These are phyloP conservation scores for Ciona savignyi DNA, from an alignment of 23 tunicate genomes.

Conservation along the genomic window DNA sequence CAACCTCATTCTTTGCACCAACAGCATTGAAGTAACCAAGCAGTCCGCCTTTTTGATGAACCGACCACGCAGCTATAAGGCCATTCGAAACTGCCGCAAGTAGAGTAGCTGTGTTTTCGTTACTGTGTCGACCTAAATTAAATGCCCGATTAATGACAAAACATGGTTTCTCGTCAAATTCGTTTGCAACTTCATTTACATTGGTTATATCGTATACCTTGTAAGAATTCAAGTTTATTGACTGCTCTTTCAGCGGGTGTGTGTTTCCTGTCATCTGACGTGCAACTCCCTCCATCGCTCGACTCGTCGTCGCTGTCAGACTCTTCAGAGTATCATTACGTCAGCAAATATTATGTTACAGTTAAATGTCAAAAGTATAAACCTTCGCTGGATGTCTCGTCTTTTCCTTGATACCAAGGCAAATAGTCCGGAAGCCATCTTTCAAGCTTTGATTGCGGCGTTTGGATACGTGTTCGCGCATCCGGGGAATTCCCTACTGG, in stretches of 20 bases:
- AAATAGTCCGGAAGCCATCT: not conserved
- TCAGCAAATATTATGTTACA: not conserved
- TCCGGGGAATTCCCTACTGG: too few species aligned
- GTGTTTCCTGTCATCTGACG: not conserved
- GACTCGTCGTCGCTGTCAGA: conserved; percentile 1
- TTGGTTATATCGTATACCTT: too few species aligned
- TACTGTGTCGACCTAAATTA: conserved; percentile 10
- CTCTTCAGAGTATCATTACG: not conserved
- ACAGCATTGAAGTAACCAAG: conserved; percentile 34
- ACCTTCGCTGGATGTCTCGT: not conserved
- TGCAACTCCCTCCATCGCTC: conserved; percentile 3
- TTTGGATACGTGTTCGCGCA: too few species aligned
- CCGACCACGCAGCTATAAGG: conserved; percentile 30
- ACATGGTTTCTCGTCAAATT: too few species aligned
- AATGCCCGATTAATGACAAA: not conserved
- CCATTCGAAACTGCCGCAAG: conserved; percentile 19
- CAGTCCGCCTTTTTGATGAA: conserved; percentile 37
- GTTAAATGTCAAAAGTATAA: not conserved
- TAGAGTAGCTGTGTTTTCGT: conserved; percentile 28
- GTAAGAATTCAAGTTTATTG: not conserved
- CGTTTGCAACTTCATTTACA: too few species aligned
- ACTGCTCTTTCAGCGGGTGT: not conserved
- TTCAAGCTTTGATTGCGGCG: too few species aligned
- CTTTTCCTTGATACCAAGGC: not conserved
- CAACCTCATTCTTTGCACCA: conserved; percentile 11